Evolutionary conservation across 2,113 vertebrate species (phyloP).

Genomic region (Antennarius striatus): DNA sequence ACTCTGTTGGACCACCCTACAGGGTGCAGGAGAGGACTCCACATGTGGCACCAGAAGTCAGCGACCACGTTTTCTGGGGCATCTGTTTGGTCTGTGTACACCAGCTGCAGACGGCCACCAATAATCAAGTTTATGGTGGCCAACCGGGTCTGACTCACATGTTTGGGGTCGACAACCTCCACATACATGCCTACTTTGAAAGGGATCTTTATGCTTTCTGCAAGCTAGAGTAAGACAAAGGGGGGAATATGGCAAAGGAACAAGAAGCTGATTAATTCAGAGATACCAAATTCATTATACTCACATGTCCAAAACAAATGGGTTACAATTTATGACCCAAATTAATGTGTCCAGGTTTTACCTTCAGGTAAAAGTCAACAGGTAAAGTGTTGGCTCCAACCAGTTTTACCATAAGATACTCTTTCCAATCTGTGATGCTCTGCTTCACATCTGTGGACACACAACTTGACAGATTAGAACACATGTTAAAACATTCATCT

Average conservation of each 20-base stretch:
- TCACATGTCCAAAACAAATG: neutral
- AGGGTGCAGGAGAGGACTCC: constrained; percentile 91
- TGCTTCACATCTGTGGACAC: constrained; percentile 66
- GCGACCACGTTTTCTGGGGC: constrained; percentile 49
- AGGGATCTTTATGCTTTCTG: constrained; percentile 86
- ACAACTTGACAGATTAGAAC: neutral
- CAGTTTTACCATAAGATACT: constrained; percentile 90
- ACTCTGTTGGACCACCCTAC: constrained; percentile 91
- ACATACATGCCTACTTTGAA: constrained; percentile 89
- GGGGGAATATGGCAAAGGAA: neutral
- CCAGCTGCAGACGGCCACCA: constrained; percentile 89
- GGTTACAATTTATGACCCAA: rapidly evolving
- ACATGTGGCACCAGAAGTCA: constrained; percentile 97
- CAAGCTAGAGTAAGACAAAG: constrained; percentile 79
- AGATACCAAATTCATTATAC: neutral
- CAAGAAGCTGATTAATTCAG: neutral
- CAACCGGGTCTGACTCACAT: constrained; percentile 85
- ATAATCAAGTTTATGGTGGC: constrained; percentile 87
- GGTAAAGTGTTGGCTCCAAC: constrained; percentile 91
- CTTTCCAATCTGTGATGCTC: constrained; percentile 86
- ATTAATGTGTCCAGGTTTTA: constrained; percentile 54
- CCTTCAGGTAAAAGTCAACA: constrained; percentile 93
- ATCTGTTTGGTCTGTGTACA: constrained; percentile 86
- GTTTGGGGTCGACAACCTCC: constrained; percentile 91
- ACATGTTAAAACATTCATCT: neutral